Evolutionary conservation across 1,140 invertebrate species (phyloP), one percentile per base, ranked within the genome.

Genomic region (Brevipalpus yothersi): DNA sequence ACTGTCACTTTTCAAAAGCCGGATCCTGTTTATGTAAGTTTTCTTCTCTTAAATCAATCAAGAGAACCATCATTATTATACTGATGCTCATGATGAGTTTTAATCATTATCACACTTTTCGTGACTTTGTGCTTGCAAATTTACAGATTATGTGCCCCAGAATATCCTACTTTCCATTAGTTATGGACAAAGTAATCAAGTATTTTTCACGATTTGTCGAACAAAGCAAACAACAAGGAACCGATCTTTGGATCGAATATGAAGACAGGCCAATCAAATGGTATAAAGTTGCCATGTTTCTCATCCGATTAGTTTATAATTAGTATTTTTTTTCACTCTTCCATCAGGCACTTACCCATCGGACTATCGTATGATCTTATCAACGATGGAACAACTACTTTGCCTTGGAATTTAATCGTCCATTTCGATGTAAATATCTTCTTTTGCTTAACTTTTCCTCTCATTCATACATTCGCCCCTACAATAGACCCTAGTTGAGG

Each of bases 391-490:
- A 41, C 41, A 31, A 76, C 80, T 40, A 76, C 80, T 63, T 75
- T 94, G 43, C 92, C 93, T 0, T 97, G 93, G 92, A 81, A 77
- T 63, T 74, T 98, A 12, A 91, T 82, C 45, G 86, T 96, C n/a
- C 89, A 94, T 71, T 96, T 95, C 75, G 83, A 64, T 53, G 65
- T 64, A 60, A 60, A 47, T 21, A 23, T 58, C 9, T 13, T 4
- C 13, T 41, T 40, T 31, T 43, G 31, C 5, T 31, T 2, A 31
- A 5, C 2, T 3, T 31, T 31, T 5, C 31, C 31, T 31, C 2
- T 3, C 2, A 31, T 31, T 31, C 31, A 3, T 31, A n/a, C n/a
- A n/a, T n/a, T n/a, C n/a, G n/a, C n/a, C n/a, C 31, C 31, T 31
- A 5, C 2, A 31, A 5, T 5, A 31, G 31, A 5, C 31, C 31